Base-by-base conservation (phyloP, 2,113 vertebrate genomes). In the Edolisoma coerulescens region DNA sequence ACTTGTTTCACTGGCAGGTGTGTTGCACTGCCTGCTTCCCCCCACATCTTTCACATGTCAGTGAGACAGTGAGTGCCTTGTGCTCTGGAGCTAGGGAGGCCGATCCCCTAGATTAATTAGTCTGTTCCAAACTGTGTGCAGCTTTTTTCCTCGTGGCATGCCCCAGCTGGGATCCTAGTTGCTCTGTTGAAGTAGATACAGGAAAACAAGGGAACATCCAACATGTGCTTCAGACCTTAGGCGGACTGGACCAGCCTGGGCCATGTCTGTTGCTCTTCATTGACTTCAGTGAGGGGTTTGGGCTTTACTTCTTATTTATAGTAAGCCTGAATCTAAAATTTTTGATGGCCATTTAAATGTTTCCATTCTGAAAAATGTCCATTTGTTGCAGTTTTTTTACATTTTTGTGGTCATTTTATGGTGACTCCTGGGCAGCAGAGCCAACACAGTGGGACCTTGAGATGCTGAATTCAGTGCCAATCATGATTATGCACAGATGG, bases 51-150 rank as follows among this genome's bases (percentile, higher is more conserved):
- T 33, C 60, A 16, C 20, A 8, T 3, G 8, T 7, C 28, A 56
- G n/a, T 0, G 5, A 52, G 26, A 22, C 49, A 54, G 24, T 0
- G 2, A 69, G 9, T 42, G 24, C 18, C 28, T 57, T 42, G 1
- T 32, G 20, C 45, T 78, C 20, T 61, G 52, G 20, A 65, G 15
- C 7, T 49, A 53, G 37, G 0, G 1, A 42, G 42, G 10, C 13
- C 5, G 2, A 65, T 70, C 9, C 10, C 8, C 7, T 5, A 17
- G 22, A 27, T 42, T 22, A 53, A 26, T 41, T 54, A 20, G 16
- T 23, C 44, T 80, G 14, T 61, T 64, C 23, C 35, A 44, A 65
- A 28, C 12, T 1, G 3, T 21, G 13, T 45, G 27, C 39, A 65
- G 24, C 5, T 13, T 49, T 92, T 93, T 63, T 52, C 63, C 35